Base-by-base conservation (phyloP, 2,888 invertebrate species). In the Macrosoma leucophasiata region DNA sequence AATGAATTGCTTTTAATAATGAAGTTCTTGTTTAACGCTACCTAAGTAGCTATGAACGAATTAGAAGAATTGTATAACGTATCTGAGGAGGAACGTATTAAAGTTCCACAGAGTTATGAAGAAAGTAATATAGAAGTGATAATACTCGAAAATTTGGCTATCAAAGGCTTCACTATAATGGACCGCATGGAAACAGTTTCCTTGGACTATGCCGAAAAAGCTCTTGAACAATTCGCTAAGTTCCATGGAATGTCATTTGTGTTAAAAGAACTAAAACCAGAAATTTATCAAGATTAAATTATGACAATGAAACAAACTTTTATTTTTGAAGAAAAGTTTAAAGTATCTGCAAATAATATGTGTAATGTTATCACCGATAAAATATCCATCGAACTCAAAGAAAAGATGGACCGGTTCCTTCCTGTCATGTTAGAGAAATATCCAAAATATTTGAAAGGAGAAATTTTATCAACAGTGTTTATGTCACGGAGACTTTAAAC, bases 231-330 rank as follows among this genome's bases (percentile, higher is more conserved):
- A 29, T 43, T 76, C 3, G 74, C 75, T 0, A 74, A 52, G 44
- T 65, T 73, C 14, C 75, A 75, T 28, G 61, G 49, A 0, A 31
- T 75, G 0, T 55, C 71, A 0, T 68, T 65, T 28, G 59, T 55
- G 0, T 8, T 73, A 4, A 39, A 70, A 48, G 39, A 46, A 2
- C 51, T 39, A 29, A 41, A 39, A 14, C 62, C 63, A 0, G 51
- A 55, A 13, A 73, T 58, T 44, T 72, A 52, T 34, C 25, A 45
- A n/a, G 22, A 36, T 1, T 39, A 53, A 14, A 48, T 73, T 1
- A 57, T 48, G 37, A 8, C 22, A 3, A 22, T 55, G 3, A 49
- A 55, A n/a, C n/a, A n/a, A n/a, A n/a, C n/a, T n/a, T n/a, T n/a
- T n/a, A n/a, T n/a, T n/a, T n/a, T n/a, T n/a, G n/a, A n/a, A n/a